phyloP scores from a whole-genome alignment of 2,113 vertebrate species.

The Phocoena phocoena region DNA sequence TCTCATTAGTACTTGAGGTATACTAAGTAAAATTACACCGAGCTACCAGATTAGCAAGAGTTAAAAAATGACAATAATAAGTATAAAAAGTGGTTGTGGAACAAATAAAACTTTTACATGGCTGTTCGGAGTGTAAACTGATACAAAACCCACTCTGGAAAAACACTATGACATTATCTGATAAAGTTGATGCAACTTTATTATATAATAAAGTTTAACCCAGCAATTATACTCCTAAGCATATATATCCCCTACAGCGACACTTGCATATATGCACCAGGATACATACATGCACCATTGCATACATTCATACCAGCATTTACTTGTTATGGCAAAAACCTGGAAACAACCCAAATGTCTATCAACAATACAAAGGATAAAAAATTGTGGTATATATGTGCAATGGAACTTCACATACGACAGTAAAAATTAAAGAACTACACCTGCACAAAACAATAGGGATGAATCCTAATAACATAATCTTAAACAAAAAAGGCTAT shows the following conservation, averaged over 20 bases:
- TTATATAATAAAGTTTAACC: neutral
- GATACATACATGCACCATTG: neutral
- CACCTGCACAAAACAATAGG: neutral
- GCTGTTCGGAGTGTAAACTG: neutral
- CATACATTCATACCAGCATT: neutral
- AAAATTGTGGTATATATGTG: neutral
- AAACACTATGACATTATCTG: neutral
- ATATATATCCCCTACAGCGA: neutral
- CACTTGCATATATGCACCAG: neutral
- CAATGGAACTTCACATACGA: neutral
- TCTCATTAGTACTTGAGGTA: neutral
- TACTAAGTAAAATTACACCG: neutral
- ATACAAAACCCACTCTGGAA: neutral
- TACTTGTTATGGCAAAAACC: neutral
- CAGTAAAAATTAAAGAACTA: neutral
- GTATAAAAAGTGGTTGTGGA: neutral
- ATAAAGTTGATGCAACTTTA: neutral
- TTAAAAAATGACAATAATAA: neutral
- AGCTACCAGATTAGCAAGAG: neutral
- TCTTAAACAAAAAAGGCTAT: neutral
- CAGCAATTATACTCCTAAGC: neutral
- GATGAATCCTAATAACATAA: neutral
- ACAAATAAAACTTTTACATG: neutral
- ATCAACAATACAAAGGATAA: slow-evolving; percentile 11
- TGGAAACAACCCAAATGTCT: neutral